Conservation (phyloP, 2,797 vertebrate genomes). For the Hafferia zeledoni region DNA sequence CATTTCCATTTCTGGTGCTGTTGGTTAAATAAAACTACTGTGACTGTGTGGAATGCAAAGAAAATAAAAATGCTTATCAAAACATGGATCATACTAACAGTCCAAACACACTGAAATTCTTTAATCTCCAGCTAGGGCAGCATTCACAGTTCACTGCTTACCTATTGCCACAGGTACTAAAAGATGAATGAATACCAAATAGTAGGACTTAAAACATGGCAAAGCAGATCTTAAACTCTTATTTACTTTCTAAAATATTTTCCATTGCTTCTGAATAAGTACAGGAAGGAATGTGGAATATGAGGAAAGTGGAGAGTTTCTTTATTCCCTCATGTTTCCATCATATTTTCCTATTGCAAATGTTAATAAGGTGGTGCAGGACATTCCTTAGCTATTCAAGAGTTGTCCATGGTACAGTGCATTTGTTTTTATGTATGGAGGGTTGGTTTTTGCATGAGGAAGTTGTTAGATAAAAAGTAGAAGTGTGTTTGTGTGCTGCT, state of each 20-base stretch:
- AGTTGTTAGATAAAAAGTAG: neutral
- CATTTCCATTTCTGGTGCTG: neutral
- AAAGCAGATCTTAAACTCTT: neutral
- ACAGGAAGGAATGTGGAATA: neutral
- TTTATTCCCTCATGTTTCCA: neutral
- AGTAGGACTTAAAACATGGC: neutral
- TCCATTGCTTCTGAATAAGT: neutral
- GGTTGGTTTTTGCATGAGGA: neutral
- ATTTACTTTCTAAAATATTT: neutral
- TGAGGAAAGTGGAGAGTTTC: neutral
- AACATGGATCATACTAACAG: neutral
- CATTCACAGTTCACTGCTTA: conserved; percentile 10
- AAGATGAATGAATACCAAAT: neutral
- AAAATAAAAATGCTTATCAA: neutral
- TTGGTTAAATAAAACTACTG: neutral
- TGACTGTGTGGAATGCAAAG: neutral
- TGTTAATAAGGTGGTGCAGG: neutral
- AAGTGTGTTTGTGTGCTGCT: neutral
- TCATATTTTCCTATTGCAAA: neutral
- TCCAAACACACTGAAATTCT: neutral
- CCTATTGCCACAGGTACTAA: neutral
- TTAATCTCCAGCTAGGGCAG: neutral
- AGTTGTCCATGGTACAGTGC: neutral
- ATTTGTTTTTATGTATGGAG: neutral
- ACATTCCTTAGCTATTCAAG: neutral